phyloP scores from a whole-genome alignment of 2,888 invertebrate genomes.

The Nowickia ferox region DNA sequence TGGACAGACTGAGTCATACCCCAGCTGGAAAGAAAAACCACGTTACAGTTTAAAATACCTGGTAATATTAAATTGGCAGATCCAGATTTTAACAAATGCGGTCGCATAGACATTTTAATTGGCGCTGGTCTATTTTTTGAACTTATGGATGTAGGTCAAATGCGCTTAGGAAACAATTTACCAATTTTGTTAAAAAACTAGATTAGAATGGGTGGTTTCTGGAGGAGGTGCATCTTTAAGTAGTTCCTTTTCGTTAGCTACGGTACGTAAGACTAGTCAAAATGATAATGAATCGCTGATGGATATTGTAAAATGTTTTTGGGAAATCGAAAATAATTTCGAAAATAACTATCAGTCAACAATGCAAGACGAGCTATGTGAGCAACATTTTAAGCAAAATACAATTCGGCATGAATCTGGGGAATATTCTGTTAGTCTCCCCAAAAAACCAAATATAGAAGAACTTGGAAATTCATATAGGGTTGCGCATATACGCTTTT shows the following conservation, averaged over 20 bases:
- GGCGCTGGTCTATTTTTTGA: slow-evolving; percentile 72
- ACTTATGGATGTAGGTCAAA: slow-evolving; percentile 68
- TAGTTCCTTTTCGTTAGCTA: slow-evolving; percentile 5
- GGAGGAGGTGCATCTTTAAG: slow-evolving; percentile 42
- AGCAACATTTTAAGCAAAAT: no score
- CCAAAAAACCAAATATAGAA: neutral
- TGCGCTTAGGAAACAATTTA: slow-evolving; percentile 56
- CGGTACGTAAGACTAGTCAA: neutral
- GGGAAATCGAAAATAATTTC: slow-evolving; percentile 65
- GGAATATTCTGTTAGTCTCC: neutral
- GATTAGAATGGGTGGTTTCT: slow-evolving; percentile 70
- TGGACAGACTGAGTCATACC: no score
- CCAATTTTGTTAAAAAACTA: slow-evolving; percentile 70
- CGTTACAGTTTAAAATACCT: slow-evolving; percentile 61
- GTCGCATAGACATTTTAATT: slow-evolving; percentile 67
- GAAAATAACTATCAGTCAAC: neutral
- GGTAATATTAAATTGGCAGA: slow-evolving; percentile 69
- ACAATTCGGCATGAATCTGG: no score
- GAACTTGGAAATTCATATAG: slow-evolving; percentile 60
- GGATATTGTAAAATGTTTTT: slow-evolving; percentile 55
- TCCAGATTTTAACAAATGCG: slow-evolving; percentile 65
- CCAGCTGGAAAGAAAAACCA: no score
- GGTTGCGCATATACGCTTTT: slow-evolving; percentile 48
- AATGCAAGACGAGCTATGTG: no score
- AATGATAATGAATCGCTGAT: neutral